phyloP scores from a whole-genome alignment of 2,797 vertebrate species.

The Amblyraja radiata region DNA sequence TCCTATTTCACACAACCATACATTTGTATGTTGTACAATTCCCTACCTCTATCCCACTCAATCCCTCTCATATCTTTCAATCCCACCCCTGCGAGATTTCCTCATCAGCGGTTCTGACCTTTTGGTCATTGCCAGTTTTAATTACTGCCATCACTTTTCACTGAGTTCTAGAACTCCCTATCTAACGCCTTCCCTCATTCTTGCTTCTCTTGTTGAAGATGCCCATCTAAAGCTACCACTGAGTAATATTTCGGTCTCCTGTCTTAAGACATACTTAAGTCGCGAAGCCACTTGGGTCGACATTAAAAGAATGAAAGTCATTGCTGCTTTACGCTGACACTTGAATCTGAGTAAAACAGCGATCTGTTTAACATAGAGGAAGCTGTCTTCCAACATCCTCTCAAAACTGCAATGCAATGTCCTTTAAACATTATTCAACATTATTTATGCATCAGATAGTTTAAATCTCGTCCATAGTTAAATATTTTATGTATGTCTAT shows the following conservation, averaged over 20 bases:
- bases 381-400: background rate
- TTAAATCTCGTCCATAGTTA: background rate
- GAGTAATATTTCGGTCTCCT: background rate
- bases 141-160: background rate
- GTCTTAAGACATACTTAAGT: background rate
- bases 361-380: background rate
- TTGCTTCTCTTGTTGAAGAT: background rate
- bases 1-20: too few species aligned
- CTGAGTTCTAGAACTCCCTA: background rate
- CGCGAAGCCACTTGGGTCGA: background rate
- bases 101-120: background rate
- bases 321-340: background rate
- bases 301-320: background rate
- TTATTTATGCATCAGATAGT: background rate
- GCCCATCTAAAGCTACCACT: background rate
- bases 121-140: background rate
- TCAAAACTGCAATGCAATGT: background rate
- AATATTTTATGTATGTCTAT: background rate
- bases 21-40: too few species aligned
- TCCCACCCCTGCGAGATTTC: background rate
- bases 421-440: constrained; percentile 22
- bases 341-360: background rate
- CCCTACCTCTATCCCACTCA: background rate
- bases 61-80: background rate
- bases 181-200: too few species aligned